Conservation (phyloP, 2,888 invertebrate genomes). For the Dasypolia templi region DNA sequence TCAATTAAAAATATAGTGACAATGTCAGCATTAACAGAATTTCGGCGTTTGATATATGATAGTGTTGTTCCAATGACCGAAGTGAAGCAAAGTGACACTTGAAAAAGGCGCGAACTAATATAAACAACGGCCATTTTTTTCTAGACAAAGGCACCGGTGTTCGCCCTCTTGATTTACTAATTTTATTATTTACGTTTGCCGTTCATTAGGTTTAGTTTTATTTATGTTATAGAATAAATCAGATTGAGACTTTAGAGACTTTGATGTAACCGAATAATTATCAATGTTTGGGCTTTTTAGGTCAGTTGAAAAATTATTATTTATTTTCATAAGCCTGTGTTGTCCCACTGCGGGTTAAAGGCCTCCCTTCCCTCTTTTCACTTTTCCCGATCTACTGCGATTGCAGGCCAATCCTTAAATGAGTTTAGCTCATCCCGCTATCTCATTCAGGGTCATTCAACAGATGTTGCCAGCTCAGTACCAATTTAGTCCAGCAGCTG, state of each 20-base stretch:
- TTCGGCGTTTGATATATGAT: slow-evolving; percentile 89
- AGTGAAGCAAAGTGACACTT: slow-evolving; percentile 89
- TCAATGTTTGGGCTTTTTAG: not conserved
- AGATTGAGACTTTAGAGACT: slow-evolving; percentile 30
- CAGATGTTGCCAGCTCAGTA: too few relatives aligned
- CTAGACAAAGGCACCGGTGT: slow-evolving; percentile 77
- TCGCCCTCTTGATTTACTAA: slow-evolving; percentile 65
- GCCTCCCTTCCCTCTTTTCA: too few relatives aligned
- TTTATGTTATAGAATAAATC: slow-evolving; percentile 56
- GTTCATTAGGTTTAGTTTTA: slow-evolving; percentile 39
- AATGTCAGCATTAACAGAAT: slow-evolving; percentile 85
- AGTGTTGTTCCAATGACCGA: slow-evolving; percentile 83
- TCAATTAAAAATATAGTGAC: slow-evolving; percentile 87
- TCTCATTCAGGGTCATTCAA: too few relatives aligned
- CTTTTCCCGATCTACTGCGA: too few relatives aligned
- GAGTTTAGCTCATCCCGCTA: too few relatives aligned
- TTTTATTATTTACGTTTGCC: slow-evolving; percentile 60
- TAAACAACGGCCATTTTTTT: slow-evolving; percentile 84
- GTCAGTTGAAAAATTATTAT: not conserved
- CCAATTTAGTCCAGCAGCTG: too few relatives aligned
- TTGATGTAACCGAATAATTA: slow-evolving; percentile 58
- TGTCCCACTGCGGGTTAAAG: too few relatives aligned
- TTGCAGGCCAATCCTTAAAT: too few relatives aligned
- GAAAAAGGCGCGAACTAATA: slow-evolving; percentile 89
- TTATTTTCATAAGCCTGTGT: too few relatives aligned